Conservation (phyloP, 2,113 vertebrate species). For the Dicaeum eximium region DNA sequence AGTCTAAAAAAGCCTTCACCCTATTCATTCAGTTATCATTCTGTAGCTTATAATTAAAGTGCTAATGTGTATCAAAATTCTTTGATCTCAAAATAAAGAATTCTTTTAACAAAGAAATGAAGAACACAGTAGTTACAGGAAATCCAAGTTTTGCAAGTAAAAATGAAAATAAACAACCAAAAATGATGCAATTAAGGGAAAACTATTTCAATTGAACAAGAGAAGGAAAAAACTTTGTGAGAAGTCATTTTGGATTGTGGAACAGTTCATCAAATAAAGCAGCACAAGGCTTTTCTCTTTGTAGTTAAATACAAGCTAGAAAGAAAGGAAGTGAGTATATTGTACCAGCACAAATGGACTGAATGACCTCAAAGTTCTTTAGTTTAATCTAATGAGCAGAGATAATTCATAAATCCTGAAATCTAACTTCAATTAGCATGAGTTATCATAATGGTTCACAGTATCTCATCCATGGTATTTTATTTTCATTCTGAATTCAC, state of each 20-base stretch:
- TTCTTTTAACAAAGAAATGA: constrained; percentile 23
- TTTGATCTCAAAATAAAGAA: constrained; percentile 57
- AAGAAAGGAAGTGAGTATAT: neutral
- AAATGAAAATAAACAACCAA: constrained; percentile 8
- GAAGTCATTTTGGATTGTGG: neutral
- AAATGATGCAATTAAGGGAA: constrained; percentile 5
- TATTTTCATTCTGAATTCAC: neutral
- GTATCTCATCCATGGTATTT: neutral
- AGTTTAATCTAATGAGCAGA: neutral
- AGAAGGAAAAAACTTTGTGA: neutral
- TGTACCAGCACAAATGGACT: neutral
- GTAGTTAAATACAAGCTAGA: neutral
- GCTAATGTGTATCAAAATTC: constrained; percentile 14
- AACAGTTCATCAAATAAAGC: neutral
- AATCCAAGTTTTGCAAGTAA: neutral
- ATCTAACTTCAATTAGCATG: neutral
- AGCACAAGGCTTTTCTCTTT: neutral
- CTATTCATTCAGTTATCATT: neutral
- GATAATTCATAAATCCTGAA: neutral
- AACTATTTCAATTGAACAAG: neutral
- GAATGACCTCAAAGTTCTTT: neutral
- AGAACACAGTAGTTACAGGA: neutral
- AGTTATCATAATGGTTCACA: neutral
- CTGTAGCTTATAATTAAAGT: neutral
- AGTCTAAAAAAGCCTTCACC: neutral